phyloP scores from a whole-genome alignment of 1,140 invertebrate species.

The Caerostris darwini region DNA sequence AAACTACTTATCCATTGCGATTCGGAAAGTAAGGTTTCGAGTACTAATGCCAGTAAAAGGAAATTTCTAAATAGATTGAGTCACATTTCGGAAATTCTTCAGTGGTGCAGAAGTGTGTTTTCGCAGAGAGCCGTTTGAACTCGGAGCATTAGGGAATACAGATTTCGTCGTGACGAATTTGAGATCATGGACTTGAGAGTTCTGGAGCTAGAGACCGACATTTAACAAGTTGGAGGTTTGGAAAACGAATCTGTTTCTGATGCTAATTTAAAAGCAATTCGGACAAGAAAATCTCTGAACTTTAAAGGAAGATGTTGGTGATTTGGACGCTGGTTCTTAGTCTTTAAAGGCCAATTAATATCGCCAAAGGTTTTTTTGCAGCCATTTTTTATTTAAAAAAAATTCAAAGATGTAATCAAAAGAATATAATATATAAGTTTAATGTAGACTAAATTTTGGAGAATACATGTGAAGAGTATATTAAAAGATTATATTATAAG shows the following conservation, averaged over 20 bases:
- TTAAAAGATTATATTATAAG: too few relatives aligned
- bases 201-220: neutral
- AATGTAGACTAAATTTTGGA: too few relatives aligned
- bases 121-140: slow-evolving; percentile 22
- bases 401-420: too few relatives aligned
- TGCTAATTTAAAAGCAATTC: slow-evolving; percentile 31
- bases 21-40: neutral
- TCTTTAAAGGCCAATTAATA: too few relatives aligned
- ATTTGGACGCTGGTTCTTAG: neutral
- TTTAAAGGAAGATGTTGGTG: neutral
- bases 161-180: slow-evolving; percentile 13
- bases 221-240: neutral
- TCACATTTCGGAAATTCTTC: neutral
- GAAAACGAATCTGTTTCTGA: slow-evolving; percentile 14
- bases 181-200: neutral
- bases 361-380: too few relatives aligned
- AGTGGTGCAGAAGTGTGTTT: slow-evolving; percentile 20
- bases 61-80: slow-evolving; percentile 33
- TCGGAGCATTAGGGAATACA: neutral
- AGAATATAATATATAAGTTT: too few relatives aligned
- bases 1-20: slow-evolving; percentile 22
- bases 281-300: neutral
- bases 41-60: slow-evolving; percentile 11
- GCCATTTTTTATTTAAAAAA: too few relatives aligned
- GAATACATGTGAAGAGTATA: too few relatives aligned